Evolutionary conservation across 2,888 invertebrate species (phyloP).

Genomic region (Aphodius granarius): DNA sequence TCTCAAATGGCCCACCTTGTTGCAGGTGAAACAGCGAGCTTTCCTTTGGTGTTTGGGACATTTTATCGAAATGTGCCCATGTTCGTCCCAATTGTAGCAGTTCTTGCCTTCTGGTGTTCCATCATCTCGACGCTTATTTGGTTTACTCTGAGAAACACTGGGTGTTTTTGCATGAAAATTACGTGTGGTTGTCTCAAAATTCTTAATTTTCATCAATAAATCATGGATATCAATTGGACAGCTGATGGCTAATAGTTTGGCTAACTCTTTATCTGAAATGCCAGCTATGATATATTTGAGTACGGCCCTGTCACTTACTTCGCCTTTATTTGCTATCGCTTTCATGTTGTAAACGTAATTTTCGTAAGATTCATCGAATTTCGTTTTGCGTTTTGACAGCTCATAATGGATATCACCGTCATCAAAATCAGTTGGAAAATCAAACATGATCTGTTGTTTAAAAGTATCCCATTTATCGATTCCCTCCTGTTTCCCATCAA

Average conservation of each 20-base stretch:
- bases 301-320: slow-evolving; percentile 14
- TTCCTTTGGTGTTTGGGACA: slow-evolving; percentile 5
- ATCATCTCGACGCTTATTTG: too few relatives aligned
- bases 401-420: slow-evolving; percentile 21
- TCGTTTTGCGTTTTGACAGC: slow-evolving; percentile 13
- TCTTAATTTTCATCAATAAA: too few relatives aligned
- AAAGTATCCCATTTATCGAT: slow-evolving; percentile 17
- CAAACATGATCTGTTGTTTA: slow-evolving; percentile 9
- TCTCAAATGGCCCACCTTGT: neutral
- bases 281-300: slow-evolving; percentile 20
- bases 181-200: too few relatives aligned
- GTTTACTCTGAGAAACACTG: too few relatives aligned
- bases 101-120: neutral
- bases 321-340: slow-evolving; percentile 22
- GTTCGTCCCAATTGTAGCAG: slow-evolving; percentile 5
- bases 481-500: slow-evolving; percentile 20
- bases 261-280: slow-evolving; percentile 15
- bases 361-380: slow-evolving; percentile 17
- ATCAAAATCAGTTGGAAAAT: slow-evolving; percentile 20
- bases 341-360: slow-evolving; percentile 23
- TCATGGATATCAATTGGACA: too few relatives aligned
- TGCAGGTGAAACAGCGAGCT: neutral
- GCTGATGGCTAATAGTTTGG: neutral
- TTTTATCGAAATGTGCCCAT: slow-evolving; percentile 10
- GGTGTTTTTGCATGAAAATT: too few relatives aligned